Evolutionary conservation across 2,797 vertebrate genomes (phyloP), one percentile per base, ranked within the genome.

Genomic region (Peromyscus aztecus): DNA sequence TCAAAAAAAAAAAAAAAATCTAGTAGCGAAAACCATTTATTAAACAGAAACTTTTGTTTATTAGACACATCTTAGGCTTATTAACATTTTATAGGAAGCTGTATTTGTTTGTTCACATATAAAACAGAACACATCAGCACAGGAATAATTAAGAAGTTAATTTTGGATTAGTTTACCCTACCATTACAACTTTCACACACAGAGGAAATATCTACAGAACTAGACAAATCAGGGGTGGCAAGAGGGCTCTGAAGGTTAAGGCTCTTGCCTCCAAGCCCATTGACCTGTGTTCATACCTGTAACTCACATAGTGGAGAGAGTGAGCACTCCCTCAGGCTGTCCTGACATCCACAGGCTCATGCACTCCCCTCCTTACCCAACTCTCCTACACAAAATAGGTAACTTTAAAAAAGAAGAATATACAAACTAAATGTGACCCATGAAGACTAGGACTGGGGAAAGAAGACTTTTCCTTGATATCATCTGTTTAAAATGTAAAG

Each of bases 31-130:
- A 71, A 71, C 61, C 27, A 63, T 24, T 63, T 63, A 63, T 63
- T 61, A 27, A 63, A 63, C 17, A 40, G 69, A 40, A 95, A 89
- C 31, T 52, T 67, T 2, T 89, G 29, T 49, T 91, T 63, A 46
- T 65, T 92, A 95, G n/a, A 67, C 10, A 89, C 73, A 59, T 88
- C 14, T 65, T 90, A 85, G 40, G 87, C 34, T 90, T 89, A 91
- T 73, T 65, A 94, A 2, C 24, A 90, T 61, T 91, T 94, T 90
- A 92, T 0, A 94, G 34, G 92, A 97, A 96, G 88, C 1, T 43
- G 29, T 93, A 94, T 89, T 59, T 90, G n/a, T 81, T 94, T 83
- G 89, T 19, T 91, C 17, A 88, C 29, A 88, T 80, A 94, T 93
- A 94, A 94, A 85, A 96, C 63, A 5, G n/a, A 91, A 87, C 6